Evolutionary conservation across 2,113 vertebrate genomes (phyloP), one percentile per base, ranked within the genome.

Genomic region (Phasianus colchicus): DNA sequence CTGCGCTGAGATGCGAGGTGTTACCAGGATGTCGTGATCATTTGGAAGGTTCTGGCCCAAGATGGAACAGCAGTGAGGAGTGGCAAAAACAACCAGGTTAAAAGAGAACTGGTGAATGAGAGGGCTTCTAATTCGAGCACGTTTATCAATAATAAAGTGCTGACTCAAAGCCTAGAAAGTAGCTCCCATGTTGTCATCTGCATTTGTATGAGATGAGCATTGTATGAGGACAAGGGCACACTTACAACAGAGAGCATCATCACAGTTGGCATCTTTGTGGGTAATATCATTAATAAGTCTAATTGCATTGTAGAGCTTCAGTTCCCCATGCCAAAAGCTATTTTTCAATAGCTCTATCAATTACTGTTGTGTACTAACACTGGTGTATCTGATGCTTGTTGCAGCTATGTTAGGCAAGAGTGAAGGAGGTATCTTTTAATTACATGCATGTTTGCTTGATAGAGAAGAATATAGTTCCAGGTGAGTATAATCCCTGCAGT

Each of bases 401-500:
- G 21, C 43, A 75, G 70, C 52, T 47, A 32, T 1, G 1, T 34
- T 61, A 63, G 83, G 65, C 50, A 64, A 43, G 25, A 83, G 21
- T 24, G 61, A 83, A 90, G 65, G 4, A 60, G 57, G 15, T 82
- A 24, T 17, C 86, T 64, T 88, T 71, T 84, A 93, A 72, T 93
- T 90, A 67, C 32, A 7, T 30, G 64, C 13, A 63, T 43, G 60
- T 86, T 92, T 65, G 21, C 78, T 87, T 82, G 40, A 42, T 50
- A 79, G 36, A 85, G 78, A 19, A 76, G 72, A 57, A 83, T 40
- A 29, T 64, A 64, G 25, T 40, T 94, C 80, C 81, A 92, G 86
- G 83, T 93, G 81, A 89, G 30, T 60, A 19, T 84, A 82, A 93
- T 93, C 92, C 81, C 75, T 86, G 61, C 40, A 69, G 13, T 78